phyloP scores from a whole-genome alignment of 2,888 invertebrate species.

The Tachina grossa region DNA sequence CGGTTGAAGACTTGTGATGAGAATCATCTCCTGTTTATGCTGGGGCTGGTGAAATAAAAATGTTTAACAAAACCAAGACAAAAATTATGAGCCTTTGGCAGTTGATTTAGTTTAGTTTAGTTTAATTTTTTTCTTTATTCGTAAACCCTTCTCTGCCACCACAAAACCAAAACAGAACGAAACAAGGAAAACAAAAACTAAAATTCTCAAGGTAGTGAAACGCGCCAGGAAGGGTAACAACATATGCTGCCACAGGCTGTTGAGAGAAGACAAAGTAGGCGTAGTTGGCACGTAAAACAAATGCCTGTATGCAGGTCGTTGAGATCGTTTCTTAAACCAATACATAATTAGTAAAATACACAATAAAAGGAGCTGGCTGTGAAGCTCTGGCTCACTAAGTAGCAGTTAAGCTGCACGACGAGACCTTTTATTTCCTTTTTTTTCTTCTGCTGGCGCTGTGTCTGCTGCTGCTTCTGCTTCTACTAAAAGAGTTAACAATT shows the following conservation, averaged over 20 bases:
- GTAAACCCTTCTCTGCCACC: background rate
- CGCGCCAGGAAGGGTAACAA: conserved; percentile 40
- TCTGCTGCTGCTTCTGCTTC: background rate
- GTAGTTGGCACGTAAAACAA: conserved; percentile 74
- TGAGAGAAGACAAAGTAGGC: conserved; percentile 72
- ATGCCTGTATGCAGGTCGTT: conserved; percentile 59
- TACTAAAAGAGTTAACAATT: conserved; percentile 63
- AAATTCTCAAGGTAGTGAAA: conserved; percentile 32
- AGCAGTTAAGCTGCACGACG: conserved; percentile 57
- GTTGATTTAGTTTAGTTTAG: conserved; percentile 22
- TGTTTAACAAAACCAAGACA: conserved; percentile 34
- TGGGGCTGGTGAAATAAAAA: conserved; percentile 35
- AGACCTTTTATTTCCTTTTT: conserved; percentile 56
- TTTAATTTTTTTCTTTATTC: background rate
- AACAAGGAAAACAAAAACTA: conserved; percentile 2
- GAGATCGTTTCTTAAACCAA: conserved; percentile 50
- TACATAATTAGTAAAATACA: conserved; percentile 63
- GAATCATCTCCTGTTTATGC: conserved; percentile 32
- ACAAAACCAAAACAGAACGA: conserved; percentile 22
- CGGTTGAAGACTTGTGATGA: conserved; percentile 22
- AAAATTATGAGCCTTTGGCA: conserved; percentile 68
- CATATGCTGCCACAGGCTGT: conserved; percentile 65
- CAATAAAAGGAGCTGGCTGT: conserved; percentile 31
- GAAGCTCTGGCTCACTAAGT: conserved; percentile 39
- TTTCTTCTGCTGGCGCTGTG: background rate